phyloP scores from a whole-genome alignment of 1,140 invertebrate genomes.

The Nebria ingens region DNA sequence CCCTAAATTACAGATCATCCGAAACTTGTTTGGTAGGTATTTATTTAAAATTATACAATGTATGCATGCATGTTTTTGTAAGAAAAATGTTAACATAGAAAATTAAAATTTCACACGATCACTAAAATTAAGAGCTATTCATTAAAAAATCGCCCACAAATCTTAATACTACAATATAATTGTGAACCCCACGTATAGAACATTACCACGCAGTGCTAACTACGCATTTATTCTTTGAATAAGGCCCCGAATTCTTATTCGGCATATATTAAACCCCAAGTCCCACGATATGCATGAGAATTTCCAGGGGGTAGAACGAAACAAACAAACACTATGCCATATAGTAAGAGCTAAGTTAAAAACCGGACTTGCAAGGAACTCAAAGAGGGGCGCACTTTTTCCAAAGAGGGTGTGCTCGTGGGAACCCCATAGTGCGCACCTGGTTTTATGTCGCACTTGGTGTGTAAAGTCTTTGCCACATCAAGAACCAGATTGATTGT shows the following conservation, averaged over 20 bases:
- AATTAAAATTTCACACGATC: no score
- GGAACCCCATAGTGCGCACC: background rate
- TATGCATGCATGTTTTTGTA: no score
- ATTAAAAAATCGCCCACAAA: background rate
- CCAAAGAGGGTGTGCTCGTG: background rate
- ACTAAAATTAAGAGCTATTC: no score
- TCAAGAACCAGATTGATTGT: background rate
- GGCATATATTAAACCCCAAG: background rate
- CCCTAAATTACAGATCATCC: no score
- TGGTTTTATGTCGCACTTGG: background rate
- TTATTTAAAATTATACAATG: no score
- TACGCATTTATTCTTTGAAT: background rate
- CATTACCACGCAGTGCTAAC: no score
- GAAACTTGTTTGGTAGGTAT: no score
- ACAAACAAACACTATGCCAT: background rate
- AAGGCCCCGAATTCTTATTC: background rate
- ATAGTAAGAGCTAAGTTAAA: background rate
- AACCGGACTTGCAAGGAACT: conserved; percentile 1
- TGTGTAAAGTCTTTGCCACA: background rate
- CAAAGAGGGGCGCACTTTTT: background rate
- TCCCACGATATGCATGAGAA: background rate
- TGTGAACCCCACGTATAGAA: background rate
- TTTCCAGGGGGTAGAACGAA: background rate
- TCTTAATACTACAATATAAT: background rate
- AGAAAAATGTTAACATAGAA: no score